These are phyloP conservation scores for Helostoma temminkii DNA, from an alignment of 2,797 vertebrate species.

Conservation along the genomic window DNA sequence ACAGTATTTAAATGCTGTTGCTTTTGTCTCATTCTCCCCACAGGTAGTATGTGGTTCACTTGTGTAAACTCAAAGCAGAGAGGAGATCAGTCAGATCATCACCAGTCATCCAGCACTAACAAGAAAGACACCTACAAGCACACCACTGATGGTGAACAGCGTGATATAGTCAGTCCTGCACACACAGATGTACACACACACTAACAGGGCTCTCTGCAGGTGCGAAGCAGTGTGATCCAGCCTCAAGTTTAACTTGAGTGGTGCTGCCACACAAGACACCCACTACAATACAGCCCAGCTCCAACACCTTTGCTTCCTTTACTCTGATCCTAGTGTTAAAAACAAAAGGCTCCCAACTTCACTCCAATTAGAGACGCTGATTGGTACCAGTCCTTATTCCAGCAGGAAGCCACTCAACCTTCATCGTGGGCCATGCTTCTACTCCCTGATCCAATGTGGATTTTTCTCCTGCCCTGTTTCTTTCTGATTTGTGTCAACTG, in stretches of 20 bases:
- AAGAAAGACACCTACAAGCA: slow-evolving; percentile 74
- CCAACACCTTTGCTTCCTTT: slow-evolving; percentile 49
- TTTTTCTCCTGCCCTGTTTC: slow-evolving; percentile 56
- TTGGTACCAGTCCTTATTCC: slow-evolving; percentile 62
- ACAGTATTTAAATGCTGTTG: slow-evolving; percentile 1
- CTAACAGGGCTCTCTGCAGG: slow-evolving; percentile 59
- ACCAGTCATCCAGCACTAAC: slow-evolving; percentile 74
- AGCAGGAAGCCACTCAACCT: slow-evolving; percentile 69
- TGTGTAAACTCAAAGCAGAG: slow-evolving; percentile 50
- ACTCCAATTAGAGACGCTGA: slow-evolving; percentile 73
- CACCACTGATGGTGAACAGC: slow-evolving; percentile 76
- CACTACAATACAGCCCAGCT: slow-evolving; percentile 49
- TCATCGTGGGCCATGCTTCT: slow-evolving; percentile 63
- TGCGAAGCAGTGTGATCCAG: slow-evolving; percentile 55
- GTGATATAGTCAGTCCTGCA: slow-evolving; percentile 61
- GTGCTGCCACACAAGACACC: slow-evolving; percentile 30
- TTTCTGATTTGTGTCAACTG: slow-evolving; percentile 50
- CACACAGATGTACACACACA: slow-evolving; percentile 33
- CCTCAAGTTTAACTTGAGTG: slow-evolving; percentile 56
- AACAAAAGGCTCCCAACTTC: slow-evolving; percentile 54
- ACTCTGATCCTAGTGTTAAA: slow-evolving; percentile 43
- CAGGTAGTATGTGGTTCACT: slow-evolving; percentile 28
- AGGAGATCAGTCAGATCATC: slow-evolving; percentile 69
- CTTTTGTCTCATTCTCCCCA: slow-evolving; percentile 13
- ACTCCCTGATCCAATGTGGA: slow-evolving; percentile 57